Evolutionary conservation across 2,888 invertebrate species (phyloP).

Genomic region (Axea sp.): DNA sequence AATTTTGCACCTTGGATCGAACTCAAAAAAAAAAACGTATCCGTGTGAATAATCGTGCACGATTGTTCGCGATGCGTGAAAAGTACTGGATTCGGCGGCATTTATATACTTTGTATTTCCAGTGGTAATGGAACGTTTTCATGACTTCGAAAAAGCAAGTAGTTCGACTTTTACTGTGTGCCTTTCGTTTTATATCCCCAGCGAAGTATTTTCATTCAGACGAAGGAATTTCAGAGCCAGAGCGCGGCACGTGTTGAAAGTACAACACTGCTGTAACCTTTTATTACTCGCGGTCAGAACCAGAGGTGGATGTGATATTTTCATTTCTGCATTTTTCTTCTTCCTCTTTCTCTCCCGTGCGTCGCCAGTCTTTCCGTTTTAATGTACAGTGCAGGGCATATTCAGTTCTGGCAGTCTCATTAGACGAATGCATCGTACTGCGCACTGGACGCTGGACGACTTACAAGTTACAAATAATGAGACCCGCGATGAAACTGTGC

Average conservation of each 20-base stretch:
- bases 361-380: slow-evolving; percentile 14
- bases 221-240: slow-evolving; percentile 32
- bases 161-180: slow-evolving; percentile 37
- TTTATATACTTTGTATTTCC: slow-evolving; percentile 33
- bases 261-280: slow-evolving; percentile 40
- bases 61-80: slow-evolving; percentile 13
- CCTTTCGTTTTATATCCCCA: slow-evolving; percentile 42
- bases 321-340: slow-evolving; percentile 46
- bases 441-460: slow-evolving; percentile 31
- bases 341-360: slow-evolving; percentile 11
- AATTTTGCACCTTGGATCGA: no score
- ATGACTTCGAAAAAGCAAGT: slow-evolving; percentile 41
- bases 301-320: slow-evolving; percentile 51
- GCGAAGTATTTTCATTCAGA: slow-evolving; percentile 40
- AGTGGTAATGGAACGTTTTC: slow-evolving; percentile 31
- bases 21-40: no score
- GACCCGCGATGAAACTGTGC: slow-evolving; percentile 21
- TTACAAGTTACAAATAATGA: slow-evolving; percentile 34
- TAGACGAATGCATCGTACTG: slow-evolving; percentile 42
- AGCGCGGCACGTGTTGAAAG: slow-evolving; percentile 36
- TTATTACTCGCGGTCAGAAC: slow-evolving; percentile 44
- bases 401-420: slow-evolving; percentile 38
- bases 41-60: no score
- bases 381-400: slow-evolving; percentile 35
- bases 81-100: slow-evolving; percentile 9